Percentiles rank a stretch among this genome's conserved stretches.
Conservation (phyloP, 1,140 invertebrate species). For the Drosophila baimaii region DNA sequence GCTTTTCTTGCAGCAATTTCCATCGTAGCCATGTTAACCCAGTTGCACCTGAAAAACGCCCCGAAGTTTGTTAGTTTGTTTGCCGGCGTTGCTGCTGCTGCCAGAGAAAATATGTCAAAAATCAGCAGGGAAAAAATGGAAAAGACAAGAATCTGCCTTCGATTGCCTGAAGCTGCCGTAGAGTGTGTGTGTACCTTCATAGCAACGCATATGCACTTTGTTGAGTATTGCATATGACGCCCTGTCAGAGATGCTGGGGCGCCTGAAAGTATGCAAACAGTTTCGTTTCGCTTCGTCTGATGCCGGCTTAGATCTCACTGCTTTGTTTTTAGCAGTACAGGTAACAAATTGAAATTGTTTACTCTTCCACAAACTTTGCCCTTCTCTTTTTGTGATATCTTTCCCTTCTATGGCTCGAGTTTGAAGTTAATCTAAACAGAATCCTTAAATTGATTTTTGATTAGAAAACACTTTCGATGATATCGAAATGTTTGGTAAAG, state of each 20-base stretch:
- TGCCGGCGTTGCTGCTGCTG: constrained; percentile 48
- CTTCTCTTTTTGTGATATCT: constrained; percentile 16
- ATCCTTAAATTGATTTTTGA: constrained; percentile 10
- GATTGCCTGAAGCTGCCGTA: constrained; percentile 63
- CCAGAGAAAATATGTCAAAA: constrained; percentile 81
- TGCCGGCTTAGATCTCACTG: constrained; percentile 45
- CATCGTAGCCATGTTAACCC: constrained; percentile 62
- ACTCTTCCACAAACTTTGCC: constrained; percentile 11
- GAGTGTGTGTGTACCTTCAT: background rate
- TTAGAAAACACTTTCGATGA: background rate
- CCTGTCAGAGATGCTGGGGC: constrained; percentile 55
- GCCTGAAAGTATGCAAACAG: constrained; percentile 67
- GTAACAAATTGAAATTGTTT: constrained; percentile 51
- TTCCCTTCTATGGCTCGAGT: background rate
- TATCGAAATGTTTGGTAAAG: background rate
- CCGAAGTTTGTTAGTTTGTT: constrained; percentile 72
- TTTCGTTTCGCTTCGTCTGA: constrained; percentile 50
- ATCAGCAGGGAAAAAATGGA: constrained; percentile 65
- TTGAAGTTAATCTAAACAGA: constrained; percentile 31
- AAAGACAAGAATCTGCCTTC: constrained; percentile 63
- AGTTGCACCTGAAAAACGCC: constrained; percentile 75
- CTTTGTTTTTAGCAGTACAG: constrained; percentile 43
- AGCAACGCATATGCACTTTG: constrained; percentile 52
- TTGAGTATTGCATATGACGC: constrained; percentile 58
- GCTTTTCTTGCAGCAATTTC: constrained; percentile 42